Evolutionary conservation across 2,888 invertebrate species (phyloP).

Genomic region (Norana najaformis): DNA sequence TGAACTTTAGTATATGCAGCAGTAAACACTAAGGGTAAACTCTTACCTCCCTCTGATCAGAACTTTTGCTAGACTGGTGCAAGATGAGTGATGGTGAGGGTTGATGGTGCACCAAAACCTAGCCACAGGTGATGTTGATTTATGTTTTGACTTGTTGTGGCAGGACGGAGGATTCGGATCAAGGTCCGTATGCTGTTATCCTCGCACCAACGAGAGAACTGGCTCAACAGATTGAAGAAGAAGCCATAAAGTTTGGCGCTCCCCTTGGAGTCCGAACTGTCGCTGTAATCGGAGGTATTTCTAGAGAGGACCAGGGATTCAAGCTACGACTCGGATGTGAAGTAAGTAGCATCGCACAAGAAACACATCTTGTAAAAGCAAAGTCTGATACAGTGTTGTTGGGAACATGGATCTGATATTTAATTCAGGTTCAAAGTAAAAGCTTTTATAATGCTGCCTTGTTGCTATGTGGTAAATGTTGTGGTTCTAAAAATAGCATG

Average conservation of each 20-base stretch:
- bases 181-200: conserved; percentile 97
- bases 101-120: background rate
- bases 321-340: conserved; percentile 94
- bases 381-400: background rate
- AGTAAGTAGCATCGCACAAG: conserved; percentile 64
- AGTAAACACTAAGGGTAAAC: no score
- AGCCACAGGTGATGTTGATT: background rate
- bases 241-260: conserved; percentile 94
- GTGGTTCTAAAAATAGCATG: no score
- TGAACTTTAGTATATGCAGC: background rate
- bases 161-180: conserved; percentile 64
- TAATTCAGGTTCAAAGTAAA: no score
- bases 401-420: no score
- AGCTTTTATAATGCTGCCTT: no score
- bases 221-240: conserved; percentile 99
- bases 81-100: background rate
- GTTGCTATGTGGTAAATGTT: no score
- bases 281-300: conserved; percentile 69
- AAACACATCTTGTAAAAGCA: background rate
- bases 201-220: conserved; percentile 98
- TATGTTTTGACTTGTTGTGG: conserved; percentile 23
- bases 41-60: background rate
- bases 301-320: conserved; percentile 97
- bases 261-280: conserved; percentile 58
- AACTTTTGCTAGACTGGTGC: background rate